These are phyloP conservation scores for Anas acuta DNA, from an alignment of 2,797 vertebrate species.

Conservation along the genomic window DNA sequence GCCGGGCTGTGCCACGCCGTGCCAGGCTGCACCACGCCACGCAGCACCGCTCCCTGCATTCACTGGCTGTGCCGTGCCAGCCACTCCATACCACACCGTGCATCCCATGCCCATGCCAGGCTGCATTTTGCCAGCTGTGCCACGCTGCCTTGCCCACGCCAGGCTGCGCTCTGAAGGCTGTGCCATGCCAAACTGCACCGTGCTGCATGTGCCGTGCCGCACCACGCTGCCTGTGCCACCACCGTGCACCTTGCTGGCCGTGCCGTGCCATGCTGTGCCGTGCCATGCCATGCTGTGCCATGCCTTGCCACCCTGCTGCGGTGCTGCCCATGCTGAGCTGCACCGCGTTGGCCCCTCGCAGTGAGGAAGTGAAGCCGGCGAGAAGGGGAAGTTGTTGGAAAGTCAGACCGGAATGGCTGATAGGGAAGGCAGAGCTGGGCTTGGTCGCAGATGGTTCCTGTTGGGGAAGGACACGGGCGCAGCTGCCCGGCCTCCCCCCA, in stretches of 20 bases:
- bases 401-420: constrained; percentile 70
- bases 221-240: not conserved
- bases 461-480: constrained; percentile 82
- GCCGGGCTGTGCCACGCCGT: not conserved
- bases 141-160: too few species aligned
- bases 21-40: too few species aligned
- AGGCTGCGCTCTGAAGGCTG: not conserved
- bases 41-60: too few species aligned
- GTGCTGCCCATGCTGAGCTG: not conserved
- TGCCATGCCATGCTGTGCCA: rapidly evolving
- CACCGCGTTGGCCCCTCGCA: rapidly evolving
- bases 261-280: not conserved
- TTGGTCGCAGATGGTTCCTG: constrained; percentile 93
- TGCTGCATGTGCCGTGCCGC: not conserved
- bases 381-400: constrained; percentile 79
- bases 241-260: not conserved
- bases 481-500: constrained; percentile 69
- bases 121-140: too few species aligned
- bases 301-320: rapidly evolving
- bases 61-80: too few species aligned
- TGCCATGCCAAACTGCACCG: too few species aligned
- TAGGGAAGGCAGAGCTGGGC: constrained; percentile 67
- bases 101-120: too few species aligned
- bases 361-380: constrained; percentile 58
- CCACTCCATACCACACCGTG: too few species aligned